Evolutionary conservation across 2,797 vertebrate species (phyloP), one percentile per base, ranked within the genome.

Genomic region (Sciaenops ocellatus): DNA sequence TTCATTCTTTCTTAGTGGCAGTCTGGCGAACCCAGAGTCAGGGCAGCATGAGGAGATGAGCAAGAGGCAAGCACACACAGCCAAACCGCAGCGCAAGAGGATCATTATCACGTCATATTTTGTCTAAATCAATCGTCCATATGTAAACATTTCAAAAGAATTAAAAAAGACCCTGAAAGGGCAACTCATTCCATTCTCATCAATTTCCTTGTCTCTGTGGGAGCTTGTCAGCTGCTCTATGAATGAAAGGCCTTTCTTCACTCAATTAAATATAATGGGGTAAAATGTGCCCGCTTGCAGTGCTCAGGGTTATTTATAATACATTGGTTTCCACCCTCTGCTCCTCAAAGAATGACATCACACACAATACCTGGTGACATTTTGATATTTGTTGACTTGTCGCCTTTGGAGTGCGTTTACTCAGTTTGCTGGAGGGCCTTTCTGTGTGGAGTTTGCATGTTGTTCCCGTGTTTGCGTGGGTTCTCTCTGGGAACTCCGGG

Each of bases 1-100:
- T 90, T 82, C 83, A 81, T 76, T 85, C 73, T 79, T 65, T 82
- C 73, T 83, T 64, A 73, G 61, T 48, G 55, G 76, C 90, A 76
- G 79, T 73, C 82, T 71, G 75, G 72, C 61, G 24, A 76, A 73
- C 71, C 68, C 72, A 46, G 44, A 26, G 3, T 69, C 69, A 50
- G 44, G 30, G 3, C 63, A 61, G 61, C 80, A 26, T 1, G n/a
- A 77, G 82, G 77, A 71, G 69, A 83, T 20, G 42, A 71, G 59
- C 51, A 28, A 69, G 52, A 73, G 38, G 60, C 63, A 66, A 66
- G 82, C 52, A 47, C 70, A 46, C 57, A 26, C 63, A 80, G 59
- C 50, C 56, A 70, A 79, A 60, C 26, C 1, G 6, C 60, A 42
- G 56, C 47, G 13, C 73, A 69, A 24, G 34, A 68, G 30, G 66